These are phyloP conservation scores for Ceryle rudis DNA, from an alignment of 2,797 vertebrate species.

Conservation along the genomic window DNA sequence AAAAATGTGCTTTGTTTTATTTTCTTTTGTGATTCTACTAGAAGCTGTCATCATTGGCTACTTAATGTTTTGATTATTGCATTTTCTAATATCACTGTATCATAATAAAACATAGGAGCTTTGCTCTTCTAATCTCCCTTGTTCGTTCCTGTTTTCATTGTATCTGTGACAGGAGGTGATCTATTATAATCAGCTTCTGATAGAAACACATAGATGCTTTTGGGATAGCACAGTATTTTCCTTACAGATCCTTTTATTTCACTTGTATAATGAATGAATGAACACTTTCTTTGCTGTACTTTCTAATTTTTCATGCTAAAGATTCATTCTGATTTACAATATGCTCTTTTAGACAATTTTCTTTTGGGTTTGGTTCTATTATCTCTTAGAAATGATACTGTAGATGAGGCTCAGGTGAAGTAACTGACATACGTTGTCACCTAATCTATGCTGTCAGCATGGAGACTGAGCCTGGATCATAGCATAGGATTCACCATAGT, in stretches of 20 bases:
- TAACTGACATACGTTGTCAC: not conserved
- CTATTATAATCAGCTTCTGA: rapidly evolving
- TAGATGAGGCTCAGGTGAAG: not conserved
- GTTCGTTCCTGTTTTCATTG: not conserved
- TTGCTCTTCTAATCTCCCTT: not conserved
- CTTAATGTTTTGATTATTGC: not conserved
- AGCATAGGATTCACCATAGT: rapidly evolving
- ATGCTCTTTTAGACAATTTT: not conserved
- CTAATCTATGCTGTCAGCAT: not conserved
- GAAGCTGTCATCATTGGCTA: not conserved
- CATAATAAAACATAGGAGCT: not conserved
- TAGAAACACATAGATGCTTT: not conserved
- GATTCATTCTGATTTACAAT: not conserved
- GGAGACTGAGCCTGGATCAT: not conserved
- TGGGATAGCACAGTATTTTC: not conserved
- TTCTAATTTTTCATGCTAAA: not conserved
- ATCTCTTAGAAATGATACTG: not conserved
- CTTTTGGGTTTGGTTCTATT: not conserved
- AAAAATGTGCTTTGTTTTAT: rapidly evolving
- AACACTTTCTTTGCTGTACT: not conserved
- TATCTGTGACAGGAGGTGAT: not conserved
- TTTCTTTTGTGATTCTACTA: not conserved
- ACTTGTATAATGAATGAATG: not conserved
- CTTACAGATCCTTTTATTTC: not conserved
- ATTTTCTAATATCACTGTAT: not conserved